A percentile compares a stretch with the other conserved stretches of the same genome.
phyloP scores from a whole-genome alignment of 2,888 invertebrate species.

The Tribolium freemani region DNA sequence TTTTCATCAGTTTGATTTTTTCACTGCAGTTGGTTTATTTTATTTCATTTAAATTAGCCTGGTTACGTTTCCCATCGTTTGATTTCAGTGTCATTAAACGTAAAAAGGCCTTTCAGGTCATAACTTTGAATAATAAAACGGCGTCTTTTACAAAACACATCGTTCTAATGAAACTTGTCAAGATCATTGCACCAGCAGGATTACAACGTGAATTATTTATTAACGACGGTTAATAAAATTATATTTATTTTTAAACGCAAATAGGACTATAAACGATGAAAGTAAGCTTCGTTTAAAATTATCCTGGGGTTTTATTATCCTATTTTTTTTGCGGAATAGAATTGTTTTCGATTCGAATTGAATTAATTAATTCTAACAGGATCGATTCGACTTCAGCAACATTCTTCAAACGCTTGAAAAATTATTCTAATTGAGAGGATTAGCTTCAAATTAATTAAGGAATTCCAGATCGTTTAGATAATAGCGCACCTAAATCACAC shows the following conservation, averaged over 20 bases:
- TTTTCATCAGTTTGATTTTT: no score
- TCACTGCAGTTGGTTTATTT: no score
- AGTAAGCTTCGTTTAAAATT: not conserved
- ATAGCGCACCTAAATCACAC: not conserved
- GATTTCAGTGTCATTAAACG: not conserved
- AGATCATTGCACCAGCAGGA: conserved; percentile 19
- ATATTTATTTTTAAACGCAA: not conserved
- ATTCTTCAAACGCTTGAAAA: not conserved
- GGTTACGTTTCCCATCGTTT: not conserved
- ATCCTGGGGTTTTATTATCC: not conserved
- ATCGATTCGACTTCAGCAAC: not conserved
- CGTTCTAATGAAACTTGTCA: conserved; percentile 7
- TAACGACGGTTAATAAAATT: not conserved
- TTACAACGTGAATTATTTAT: not conserved
- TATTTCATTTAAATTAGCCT: no score
- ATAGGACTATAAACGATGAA: not conserved
- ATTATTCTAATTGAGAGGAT: not conserved
- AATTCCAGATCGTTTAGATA: not conserved
- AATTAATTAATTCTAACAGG: not conserved
- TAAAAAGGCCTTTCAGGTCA: not conserved
- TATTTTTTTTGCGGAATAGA: not conserved
- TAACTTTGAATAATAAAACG: conserved; percentile 6
- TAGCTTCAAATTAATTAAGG: not conserved
- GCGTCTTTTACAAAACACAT: not conserved
- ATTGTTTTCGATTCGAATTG: not conserved